These are phyloP conservation scores for Charina bottae DNA, from an alignment of 2,113 vertebrate genomes.

Conservation along the genomic window DNA sequence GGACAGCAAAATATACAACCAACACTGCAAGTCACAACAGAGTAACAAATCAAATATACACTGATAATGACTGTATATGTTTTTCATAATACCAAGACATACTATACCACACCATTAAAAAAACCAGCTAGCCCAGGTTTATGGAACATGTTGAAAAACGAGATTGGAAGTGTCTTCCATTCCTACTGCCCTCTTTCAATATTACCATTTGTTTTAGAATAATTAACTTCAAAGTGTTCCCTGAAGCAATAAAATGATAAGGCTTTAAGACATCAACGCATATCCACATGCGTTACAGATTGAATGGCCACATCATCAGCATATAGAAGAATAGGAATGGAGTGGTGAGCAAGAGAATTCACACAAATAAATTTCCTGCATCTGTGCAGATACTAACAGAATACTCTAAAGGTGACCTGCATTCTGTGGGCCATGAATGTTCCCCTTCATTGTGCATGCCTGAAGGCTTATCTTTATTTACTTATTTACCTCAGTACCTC, in stretches of 20 bases:
- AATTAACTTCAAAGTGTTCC: neutral
- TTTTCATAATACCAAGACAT: neutral
- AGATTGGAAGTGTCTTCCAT: neutral
- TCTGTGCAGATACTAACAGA: too few species aligned
- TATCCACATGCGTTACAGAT: neutral
- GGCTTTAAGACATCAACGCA: neutral
- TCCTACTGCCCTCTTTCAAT: neutral
- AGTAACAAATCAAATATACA: neutral
- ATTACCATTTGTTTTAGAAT: neutral
- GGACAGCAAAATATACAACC: constrained; percentile 93
- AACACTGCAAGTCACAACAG: constrained; percentile 76
- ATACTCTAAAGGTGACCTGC: too few species aligned
- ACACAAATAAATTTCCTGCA: too few species aligned
- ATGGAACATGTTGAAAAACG: neutral
- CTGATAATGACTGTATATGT: too few species aligned
- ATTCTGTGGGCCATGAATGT: too few species aligned
- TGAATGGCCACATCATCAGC: neutral
- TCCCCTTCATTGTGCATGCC: too few species aligned
- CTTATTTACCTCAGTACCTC: too few species aligned
- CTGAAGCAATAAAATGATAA: neutral
- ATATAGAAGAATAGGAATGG: neutral
- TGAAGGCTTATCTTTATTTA: too few species aligned
- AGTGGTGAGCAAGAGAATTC: neutral
- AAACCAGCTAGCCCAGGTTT: neutral
- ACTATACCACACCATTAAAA: neutral